phyloP scores from a whole-genome alignment of 53 echinoderm and acorn worm genomes.

The Temnopleurus reevesii region DNA sequence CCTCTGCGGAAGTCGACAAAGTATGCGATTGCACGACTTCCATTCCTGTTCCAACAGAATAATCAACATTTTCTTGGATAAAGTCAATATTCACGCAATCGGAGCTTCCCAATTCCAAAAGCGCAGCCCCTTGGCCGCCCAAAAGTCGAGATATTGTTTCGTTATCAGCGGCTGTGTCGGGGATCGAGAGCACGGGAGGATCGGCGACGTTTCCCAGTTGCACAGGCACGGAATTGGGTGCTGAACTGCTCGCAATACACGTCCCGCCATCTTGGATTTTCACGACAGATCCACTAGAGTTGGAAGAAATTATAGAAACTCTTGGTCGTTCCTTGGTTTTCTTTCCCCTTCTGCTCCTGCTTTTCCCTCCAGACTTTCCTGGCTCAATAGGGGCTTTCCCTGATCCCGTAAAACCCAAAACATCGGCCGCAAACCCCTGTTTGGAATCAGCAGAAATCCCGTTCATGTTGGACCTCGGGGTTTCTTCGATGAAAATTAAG shows the following conservation, averaged over 20 bases:
- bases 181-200: slow-evolving; percentile 49
- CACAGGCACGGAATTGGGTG: slow-evolving; percentile 44
- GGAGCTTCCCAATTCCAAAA: slow-evolving; percentile 51
- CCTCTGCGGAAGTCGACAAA: background rate
- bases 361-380: background rate
- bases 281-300: slow-evolving; percentile 16
- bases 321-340: background rate
- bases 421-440: slow-evolving; percentile 78
- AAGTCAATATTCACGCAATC: slow-evolving; percentile 53
- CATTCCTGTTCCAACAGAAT: background rate
- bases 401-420: slow-evolving; percentile 46
- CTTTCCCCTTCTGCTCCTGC: background rate
- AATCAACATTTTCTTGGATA: slow-evolving; percentile 42
- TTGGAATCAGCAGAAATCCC: slow-evolving; percentile 85
- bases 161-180: slow-evolving; percentile 53
- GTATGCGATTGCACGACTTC: background rate
- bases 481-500: slow-evolving; percentile 88
- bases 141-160: slow-evolving; percentile 51
- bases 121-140: slow-evolving; percentile 51
- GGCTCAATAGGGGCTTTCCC: slow-evolving; percentile 20
- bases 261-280: slow-evolving; percentile 57
- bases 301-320: slow-evolving; percentile 33
- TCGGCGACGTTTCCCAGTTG: slow-evolving; percentile 36
- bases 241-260: background rate
- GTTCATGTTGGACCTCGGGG: slow-evolving; percentile 93